Conservation (phyloP, 2,797 vertebrate genomes). For the Falco columbarius region DNA sequence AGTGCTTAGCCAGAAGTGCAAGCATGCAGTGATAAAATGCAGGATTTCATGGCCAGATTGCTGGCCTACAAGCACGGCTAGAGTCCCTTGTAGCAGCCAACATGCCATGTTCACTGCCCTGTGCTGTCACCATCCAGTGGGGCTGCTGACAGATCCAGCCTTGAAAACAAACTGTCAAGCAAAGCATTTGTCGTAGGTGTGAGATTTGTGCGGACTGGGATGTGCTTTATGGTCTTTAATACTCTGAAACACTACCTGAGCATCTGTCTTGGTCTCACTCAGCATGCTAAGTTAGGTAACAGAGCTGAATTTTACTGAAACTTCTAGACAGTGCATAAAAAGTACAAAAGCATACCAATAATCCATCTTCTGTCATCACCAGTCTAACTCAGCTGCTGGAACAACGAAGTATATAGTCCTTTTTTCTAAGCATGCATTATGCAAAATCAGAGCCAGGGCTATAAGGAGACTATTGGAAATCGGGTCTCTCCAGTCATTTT, state of each 20-base stretch:
- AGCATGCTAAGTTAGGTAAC: neutral
- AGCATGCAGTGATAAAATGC: neutral
- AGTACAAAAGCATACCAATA: neutral
- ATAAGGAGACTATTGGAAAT: neutral
- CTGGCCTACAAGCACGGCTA: fast-evolving
- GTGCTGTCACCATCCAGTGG: neutral
- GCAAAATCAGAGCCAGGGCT: neutral
- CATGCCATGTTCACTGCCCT: neutral
- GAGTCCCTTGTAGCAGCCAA: too few relatives aligned
- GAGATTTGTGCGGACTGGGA: neutral
- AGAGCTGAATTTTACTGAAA: neutral
- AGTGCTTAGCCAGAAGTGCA: neutral
- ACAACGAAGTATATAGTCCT: neutral
- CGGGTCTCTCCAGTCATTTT: neutral
- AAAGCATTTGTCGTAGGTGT: neutral
- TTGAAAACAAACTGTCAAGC: neutral
- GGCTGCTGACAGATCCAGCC: neutral
- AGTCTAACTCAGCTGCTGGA: neutral
- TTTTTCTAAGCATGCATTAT: neutral
- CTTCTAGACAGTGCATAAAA: neutral
- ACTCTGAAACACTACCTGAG: neutral
- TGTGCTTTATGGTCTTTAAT: neutral
- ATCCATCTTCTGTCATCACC: neutral
- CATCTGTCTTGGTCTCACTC: neutral
- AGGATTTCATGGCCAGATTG: neutral